Base-by-base conservation (phyloP, 2,113 vertebrate species). In the Geococcyx californianus region DNA sequence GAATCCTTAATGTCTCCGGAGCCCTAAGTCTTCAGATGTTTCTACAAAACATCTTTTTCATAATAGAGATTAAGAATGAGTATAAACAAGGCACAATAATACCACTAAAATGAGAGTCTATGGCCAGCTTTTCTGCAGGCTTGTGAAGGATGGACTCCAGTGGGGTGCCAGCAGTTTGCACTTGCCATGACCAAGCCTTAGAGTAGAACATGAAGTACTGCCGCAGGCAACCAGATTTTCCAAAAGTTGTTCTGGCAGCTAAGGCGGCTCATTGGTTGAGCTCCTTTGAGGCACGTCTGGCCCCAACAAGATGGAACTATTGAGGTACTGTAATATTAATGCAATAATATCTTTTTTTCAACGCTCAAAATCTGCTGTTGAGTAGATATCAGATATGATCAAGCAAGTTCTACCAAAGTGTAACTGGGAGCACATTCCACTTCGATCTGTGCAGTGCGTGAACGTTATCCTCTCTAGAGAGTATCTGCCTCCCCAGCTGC, bases 391-490 rank as follows among this genome's bases (percentile, higher is more conserved):
- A 58, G 16, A 60, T 1, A 2, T 33, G 34, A 28, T 8, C 31
- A 19, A 10, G 33, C 31, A 20, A 68, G 26, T 4, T 47, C 40
- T 52, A 33, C 31, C 14, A 24, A 29, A 10, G 18, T 8, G 26
- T 5, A n/a, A 20, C 2, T 3, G 2, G 44, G 33, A 55, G 25
- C 56, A 34, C 13, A 0, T 11, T 36, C 23, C 13, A 5, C 76
- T 80, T 3, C 1, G 19, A 42, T 42, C 36, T 33, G 18, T 33
- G 19, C 52, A 3, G 0, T 26, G 36, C 5, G 1, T 1, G 26
- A 38, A 36, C 7, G 2, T 29, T 26, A 11, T 1, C 14, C 44
- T 85, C 73, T 33, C 75, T 51, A 42, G 29, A 42, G 23, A 67
- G 15, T 21, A 24, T 19, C 45, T 42, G 14, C 18, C 58, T 42